Percentiles rank a stretch among this genome's conserved stretches.
Evolutionary conservation across 2,888 invertebrate genomes (phyloP).

Genomic region (Netelia virgata): DNA sequence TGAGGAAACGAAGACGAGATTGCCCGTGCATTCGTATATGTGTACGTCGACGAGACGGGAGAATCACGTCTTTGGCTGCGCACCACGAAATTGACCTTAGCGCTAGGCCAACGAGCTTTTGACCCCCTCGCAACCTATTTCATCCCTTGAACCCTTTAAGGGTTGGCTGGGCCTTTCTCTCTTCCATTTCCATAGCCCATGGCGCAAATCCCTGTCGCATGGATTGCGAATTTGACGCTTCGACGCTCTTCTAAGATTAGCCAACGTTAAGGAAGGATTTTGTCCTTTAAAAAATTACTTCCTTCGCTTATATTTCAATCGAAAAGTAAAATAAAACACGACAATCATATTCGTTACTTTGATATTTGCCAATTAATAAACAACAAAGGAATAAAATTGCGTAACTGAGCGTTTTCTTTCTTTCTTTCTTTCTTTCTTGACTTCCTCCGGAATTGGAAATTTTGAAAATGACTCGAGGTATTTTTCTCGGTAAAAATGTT

Average conservation of each 20-base stretch:
- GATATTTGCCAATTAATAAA: too few relatives aligned
- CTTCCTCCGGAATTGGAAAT: not conserved
- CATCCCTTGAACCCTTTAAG: conserved; percentile 63
- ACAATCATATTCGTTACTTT: too few relatives aligned
- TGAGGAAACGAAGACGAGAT: conserved; percentile 20
- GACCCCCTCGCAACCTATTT: conserved; percentile 73
- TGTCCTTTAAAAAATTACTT: too few relatives aligned
- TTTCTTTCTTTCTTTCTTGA: too few relatives aligned
- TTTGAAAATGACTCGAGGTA: not conserved
- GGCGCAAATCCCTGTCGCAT: conserved; percentile 75
- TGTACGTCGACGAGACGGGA: conserved; percentile 27
- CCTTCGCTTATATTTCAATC: not conserved
- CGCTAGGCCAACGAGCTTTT: conserved; percentile 73
- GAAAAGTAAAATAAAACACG: not conserved
- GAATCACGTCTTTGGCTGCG: conserved; percentile 59
- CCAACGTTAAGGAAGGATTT: conserved; percentile 20
- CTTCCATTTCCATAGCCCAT: conserved; percentile 43
- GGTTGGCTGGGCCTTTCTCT: conserved; percentile 66
- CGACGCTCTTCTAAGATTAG: conserved; percentile 79
- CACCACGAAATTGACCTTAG: conserved; percentile 75
- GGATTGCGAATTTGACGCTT: conserved; percentile 78
- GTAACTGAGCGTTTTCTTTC: too few relatives aligned
- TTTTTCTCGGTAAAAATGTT: not conserved
- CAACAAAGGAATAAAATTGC: too few relatives aligned
- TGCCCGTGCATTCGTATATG: not conserved